A percentile compares a stretch with the other conserved stretches of the same genome.
Conservation (phyloP, 30 jellyfish, hydroid and myxozoan species). For the Turritopsis rubra region DNA sequence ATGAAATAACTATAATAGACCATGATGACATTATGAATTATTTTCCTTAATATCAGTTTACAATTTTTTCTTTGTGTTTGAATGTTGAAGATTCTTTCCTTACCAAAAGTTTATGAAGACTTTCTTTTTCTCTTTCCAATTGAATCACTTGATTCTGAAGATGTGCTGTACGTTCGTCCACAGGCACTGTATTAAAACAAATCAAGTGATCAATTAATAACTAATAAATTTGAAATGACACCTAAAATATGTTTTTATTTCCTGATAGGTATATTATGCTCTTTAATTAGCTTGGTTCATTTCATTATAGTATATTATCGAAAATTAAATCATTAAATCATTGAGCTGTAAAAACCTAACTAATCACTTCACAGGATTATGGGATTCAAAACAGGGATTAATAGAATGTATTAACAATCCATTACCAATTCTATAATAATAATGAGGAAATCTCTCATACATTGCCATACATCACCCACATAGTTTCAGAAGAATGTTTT, state of each 20-base stretch:
- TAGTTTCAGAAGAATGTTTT: too few species aligned
- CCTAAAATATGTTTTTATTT: background rate
- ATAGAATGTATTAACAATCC: background rate
- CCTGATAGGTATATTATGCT: background rate
- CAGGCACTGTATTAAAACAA: background rate
- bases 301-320: background rate
- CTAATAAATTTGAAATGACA: background rate
- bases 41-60: too few species aligned
- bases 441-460: too few species aligned
- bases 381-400: background rate
- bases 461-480: too few species aligned
- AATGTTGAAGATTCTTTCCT: too few species aligned
- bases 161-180: background rate
- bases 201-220: background rate
- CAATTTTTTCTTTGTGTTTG: too few species aligned
- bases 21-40: too few species aligned
- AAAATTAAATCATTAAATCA: background rate
- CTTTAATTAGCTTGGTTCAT: background rate
- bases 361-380: background rate
- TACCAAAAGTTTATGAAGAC: slow-evolving; percentile 20
- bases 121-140: slow-evolving; percentile 18
- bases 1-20: too few species aligned
- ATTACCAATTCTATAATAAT: background rate
- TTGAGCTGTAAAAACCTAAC: background rate
- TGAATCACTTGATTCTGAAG: slow-evolving; percentile 11